Evolutionary conservation across 2,888 invertebrate genomes (phyloP).

Genomic region (Mesopsocus fuscifrons): DNA sequence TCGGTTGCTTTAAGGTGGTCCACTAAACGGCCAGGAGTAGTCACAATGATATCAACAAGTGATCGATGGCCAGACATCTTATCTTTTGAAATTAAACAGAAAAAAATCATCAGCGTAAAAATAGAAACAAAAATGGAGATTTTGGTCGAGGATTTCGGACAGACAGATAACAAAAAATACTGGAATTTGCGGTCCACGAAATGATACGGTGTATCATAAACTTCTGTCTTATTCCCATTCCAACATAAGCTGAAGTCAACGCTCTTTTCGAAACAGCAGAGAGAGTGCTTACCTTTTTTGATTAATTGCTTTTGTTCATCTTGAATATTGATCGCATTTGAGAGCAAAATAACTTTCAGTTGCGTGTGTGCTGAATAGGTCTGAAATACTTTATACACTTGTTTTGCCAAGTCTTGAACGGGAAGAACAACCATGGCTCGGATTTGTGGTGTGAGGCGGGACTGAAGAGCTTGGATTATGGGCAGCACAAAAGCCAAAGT

Average conservation of each 20-base stretch:
- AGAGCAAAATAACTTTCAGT: conserved; percentile 48
- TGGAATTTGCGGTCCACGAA: too few species aligned
- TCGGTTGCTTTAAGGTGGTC: conserved; percentile 75
- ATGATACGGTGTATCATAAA: too few species aligned
- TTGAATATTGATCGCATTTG: conserved; percentile 40
- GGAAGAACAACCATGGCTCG: conserved; percentile 83
- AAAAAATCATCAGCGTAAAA: conserved; percentile 5
- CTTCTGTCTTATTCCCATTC: too few species aligned
- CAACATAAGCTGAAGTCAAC: too few species aligned
- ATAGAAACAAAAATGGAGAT: too few species aligned
- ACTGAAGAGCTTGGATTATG: conserved; percentile 41
- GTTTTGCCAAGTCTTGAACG: conserved; percentile 76
- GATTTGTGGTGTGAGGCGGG: conserved; percentile 41
- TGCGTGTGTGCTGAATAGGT: conserved; percentile 45
- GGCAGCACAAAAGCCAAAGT: conserved; percentile 88
- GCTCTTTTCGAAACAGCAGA: too few species aligned
- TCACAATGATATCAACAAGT: conserved; percentile 67
- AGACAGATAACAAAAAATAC: conserved; percentile 5
- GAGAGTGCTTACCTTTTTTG: conserved; percentile 27
- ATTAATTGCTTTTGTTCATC: conserved; percentile 46
- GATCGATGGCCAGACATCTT: conserved; percentile 36
- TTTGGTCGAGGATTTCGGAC: too few species aligned
- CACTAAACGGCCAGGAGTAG: conserved; percentile 83
- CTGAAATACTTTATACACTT: conserved; percentile 69
- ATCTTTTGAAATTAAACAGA: conserved; percentile 28